Conservation (phyloP, 2,797 vertebrate species). For the Malurus splendens region DNA sequence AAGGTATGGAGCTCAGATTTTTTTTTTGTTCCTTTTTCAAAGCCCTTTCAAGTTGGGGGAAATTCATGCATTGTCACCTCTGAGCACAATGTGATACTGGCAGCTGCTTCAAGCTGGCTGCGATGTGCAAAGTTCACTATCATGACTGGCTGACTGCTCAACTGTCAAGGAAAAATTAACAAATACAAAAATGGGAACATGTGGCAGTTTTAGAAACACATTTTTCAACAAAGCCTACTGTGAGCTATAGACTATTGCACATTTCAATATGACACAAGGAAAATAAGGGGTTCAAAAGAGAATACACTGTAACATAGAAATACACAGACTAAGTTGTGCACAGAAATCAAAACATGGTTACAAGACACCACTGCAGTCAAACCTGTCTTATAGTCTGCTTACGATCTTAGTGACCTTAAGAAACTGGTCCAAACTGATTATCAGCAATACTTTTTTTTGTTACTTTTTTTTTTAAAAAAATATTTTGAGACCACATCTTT, state of each 20-base stretch:
- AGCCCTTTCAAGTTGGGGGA: conserved; percentile 62
- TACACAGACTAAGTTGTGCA: conserved; percentile 78
- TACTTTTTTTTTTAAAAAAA: conserved; percentile 74
- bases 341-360: conserved; percentile 75
- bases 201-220: conserved; percentile 69
- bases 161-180: conserved; percentile 49
- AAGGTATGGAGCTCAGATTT: conserved; percentile 28
- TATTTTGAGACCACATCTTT: conserved; percentile 84
- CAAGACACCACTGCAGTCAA: conserved; percentile 76
- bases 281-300: conserved; percentile 67
- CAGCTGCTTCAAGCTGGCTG: conserved; percentile 59
- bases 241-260: conserved; percentile 95
- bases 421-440: conserved; percentile 78
- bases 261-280: conserved; percentile 84
- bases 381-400: conserved; percentile 83
- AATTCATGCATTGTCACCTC: conserved; percentile 48
- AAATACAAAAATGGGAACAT: conserved; percentile 57
- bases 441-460: conserved; percentile 69
- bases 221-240: conserved; percentile 73
- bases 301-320: conserved; percentile 73
- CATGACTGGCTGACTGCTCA: conserved; percentile 39
- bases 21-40: conserved; percentile 49
- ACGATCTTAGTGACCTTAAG: conserved; percentile 76
- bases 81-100: conserved; percentile 47
- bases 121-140: conserved; percentile 61